A percentile compares a stretch with the other conserved stretches of the same genome.
Conservation (phyloP, 2,797 vertebrate species). For the Clarias laeviceps region DNA sequence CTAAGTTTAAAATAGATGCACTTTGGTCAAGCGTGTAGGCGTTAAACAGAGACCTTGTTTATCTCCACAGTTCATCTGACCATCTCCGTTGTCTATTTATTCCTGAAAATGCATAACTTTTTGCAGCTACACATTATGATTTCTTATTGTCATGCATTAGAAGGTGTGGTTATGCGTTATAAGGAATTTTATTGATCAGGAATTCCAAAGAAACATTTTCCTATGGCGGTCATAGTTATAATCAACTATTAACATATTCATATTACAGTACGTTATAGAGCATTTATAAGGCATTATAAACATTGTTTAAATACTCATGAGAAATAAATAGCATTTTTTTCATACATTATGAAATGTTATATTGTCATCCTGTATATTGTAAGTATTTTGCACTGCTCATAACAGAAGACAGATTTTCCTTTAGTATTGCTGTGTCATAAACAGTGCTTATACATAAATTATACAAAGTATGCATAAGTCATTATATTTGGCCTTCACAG, state of each 20-base stretch:
- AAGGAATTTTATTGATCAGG: background rate
- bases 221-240: background rate
- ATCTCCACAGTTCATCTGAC: conserved; percentile 22
- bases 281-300: background rate
- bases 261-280: background rate
- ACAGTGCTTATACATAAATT: background rate
- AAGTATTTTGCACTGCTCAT: background rate
- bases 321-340: background rate
- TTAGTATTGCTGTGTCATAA: background rate
- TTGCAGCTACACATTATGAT: background rate
- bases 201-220: background rate
- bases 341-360: background rate
- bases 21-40: conserved; percentile 25
- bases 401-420: background rate
- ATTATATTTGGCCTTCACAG: background rate
- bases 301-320: background rate
- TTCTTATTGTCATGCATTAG: background rate
- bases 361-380: no score
- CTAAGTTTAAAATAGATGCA: conserved; percentile 26
- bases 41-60: conserved; percentile 21
- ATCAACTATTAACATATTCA: background rate
- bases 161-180: background rate
- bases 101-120: background rate
- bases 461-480: background rate
- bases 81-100: background rate